These are phyloP conservation scores for Rana temporaria DNA, from an alignment of 2,113 vertebrate species.

Conservation along the genomic window DNA sequence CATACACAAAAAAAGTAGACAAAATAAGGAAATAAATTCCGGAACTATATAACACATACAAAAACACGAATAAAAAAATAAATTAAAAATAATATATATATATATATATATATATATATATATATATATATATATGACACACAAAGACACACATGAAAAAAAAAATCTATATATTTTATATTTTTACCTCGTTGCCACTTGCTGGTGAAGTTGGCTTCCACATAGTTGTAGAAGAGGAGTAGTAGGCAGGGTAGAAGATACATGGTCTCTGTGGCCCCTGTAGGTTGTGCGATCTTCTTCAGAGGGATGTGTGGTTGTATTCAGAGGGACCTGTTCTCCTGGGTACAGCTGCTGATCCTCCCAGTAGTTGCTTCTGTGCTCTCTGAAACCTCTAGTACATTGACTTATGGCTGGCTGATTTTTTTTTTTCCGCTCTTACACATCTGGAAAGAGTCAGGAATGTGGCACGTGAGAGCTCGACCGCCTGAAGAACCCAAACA, in stretches of 20 bases:
- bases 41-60: neutral
- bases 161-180: neutral
- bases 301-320: neutral
- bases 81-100: neutral
- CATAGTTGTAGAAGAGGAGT: slow-evolving; percentile 44
- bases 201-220: slow-evolving; percentile 49
- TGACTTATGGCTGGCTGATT: slow-evolving; percentile 36
- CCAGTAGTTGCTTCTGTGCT: slow-evolving; percentile 20
- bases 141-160: too few relatives aligned
- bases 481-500: neutral
- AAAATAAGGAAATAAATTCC: too few relatives aligned
- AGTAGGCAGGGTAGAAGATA: slow-evolving; percentile 8
- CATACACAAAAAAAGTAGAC: too few relatives aligned
- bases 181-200: slow-evolving; percentile 46
- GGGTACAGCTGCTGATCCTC: slow-evolving; percentile 1
- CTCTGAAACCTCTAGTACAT: slow-evolving; percentile 6
- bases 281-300: neutral
- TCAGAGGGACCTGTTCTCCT: neutral
- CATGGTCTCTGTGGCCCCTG: neutral
- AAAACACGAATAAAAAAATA: neutral
- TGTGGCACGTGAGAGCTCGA: slow-evolving; percentile 26
- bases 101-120: too few relatives aligned
- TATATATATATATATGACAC: too few relatives aligned
- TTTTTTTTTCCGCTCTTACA: slow-evolving; percentile 14
- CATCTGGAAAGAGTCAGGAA: slow-evolving; percentile 52